These are phyloP conservation scores for Hermodice carunculata DNA, from an alignment of 2,888 invertebrate species.

Conservation along the genomic window DNA sequence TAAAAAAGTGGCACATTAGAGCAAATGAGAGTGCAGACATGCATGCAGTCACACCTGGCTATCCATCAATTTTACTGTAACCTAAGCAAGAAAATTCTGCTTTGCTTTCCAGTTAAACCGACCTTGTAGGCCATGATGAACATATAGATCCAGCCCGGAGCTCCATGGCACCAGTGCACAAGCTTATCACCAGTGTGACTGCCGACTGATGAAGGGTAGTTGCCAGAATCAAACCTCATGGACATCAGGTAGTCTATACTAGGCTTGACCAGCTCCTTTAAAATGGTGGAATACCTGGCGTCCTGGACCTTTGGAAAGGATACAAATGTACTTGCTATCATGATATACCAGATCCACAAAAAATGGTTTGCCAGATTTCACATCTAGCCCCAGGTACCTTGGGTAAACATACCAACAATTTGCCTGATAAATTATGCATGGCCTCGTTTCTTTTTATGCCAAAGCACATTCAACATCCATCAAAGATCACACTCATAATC, in stretches of 20 bases:
- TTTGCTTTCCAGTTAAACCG: too few species aligned
- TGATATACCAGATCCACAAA: conserved; percentile 22
- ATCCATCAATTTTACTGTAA: too few species aligned
- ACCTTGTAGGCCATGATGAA: conserved; percentile 68
- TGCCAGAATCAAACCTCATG: conserved; percentile 70
- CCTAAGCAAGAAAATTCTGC: too few species aligned
- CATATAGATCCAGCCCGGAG: conserved; percentile 85
- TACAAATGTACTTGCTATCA: conserved; percentile 19
- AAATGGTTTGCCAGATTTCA: conserved; percentile 4
- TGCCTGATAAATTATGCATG: too few species aligned
- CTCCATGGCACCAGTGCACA: conserved; percentile 96
- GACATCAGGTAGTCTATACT: conserved; percentile 69
- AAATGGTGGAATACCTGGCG: conserved; percentile 38
- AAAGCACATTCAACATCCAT: too few species aligned
- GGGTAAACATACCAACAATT: too few species aligned
- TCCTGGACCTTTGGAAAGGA: conserved; percentile 45
- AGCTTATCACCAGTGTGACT: conserved; percentile 78
- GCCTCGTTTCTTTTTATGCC: too few species aligned
- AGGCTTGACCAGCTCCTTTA: conserved; percentile 60
- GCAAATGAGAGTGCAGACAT: too few species aligned
- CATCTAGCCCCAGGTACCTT: background rate
- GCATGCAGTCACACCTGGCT: too few species aligned
- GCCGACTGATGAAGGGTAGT: conserved; percentile 82
- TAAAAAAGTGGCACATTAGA: too few species aligned
- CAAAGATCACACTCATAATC: too few species aligned